phyloP scores from a whole-genome alignment of 1,140 invertebrate genomes.

The Apolygus lucorum region DNA sequence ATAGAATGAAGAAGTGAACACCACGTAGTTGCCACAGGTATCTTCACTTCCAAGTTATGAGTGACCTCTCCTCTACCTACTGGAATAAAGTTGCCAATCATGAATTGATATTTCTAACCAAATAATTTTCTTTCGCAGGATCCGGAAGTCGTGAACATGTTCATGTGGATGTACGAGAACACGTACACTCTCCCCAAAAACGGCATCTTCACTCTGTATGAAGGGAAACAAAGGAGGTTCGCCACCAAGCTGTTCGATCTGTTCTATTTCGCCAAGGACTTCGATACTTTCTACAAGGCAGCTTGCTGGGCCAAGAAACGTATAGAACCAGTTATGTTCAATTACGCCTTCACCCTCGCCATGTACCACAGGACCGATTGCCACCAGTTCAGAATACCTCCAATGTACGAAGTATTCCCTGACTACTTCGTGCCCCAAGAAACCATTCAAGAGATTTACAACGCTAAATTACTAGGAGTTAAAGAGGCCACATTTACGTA shows the following conservation, averaged over 20 bases:
- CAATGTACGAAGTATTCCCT: constrained; percentile 57
- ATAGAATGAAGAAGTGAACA: not conserved
- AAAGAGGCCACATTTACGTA: constrained; percentile 33
- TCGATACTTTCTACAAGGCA: constrained; percentile 37
- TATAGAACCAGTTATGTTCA: constrained; percentile 54
- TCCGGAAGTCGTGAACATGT: constrained; percentile 48
- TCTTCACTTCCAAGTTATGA: not conserved
- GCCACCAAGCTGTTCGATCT: constrained; percentile 54
- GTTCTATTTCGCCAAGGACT: constrained; percentile 54
- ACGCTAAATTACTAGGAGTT: constrained; percentile 33
- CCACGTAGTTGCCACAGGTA: not conserved
- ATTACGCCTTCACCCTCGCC: constrained; percentile 51
- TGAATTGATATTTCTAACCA: too few species aligned
- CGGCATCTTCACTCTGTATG: constrained; percentile 51
- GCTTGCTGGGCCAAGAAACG: constrained; percentile 52
- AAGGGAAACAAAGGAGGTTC: constrained; percentile 52
- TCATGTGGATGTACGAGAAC: constrained; percentile 46
- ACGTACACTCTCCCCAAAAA: constrained; percentile 47
- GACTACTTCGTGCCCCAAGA: constrained; percentile 51
- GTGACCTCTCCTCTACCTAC: not conserved
- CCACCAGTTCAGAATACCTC: constrained; percentile 49
- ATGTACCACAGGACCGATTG: constrained; percentile 52
- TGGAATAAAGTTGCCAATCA: too few species aligned
- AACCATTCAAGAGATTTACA: constrained; percentile 50
- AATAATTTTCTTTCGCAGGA: constrained; percentile 38